phyloP scores from a whole-genome alignment of 2,797 vertebrate species.

The Microcaecilia unicolor region DNA sequence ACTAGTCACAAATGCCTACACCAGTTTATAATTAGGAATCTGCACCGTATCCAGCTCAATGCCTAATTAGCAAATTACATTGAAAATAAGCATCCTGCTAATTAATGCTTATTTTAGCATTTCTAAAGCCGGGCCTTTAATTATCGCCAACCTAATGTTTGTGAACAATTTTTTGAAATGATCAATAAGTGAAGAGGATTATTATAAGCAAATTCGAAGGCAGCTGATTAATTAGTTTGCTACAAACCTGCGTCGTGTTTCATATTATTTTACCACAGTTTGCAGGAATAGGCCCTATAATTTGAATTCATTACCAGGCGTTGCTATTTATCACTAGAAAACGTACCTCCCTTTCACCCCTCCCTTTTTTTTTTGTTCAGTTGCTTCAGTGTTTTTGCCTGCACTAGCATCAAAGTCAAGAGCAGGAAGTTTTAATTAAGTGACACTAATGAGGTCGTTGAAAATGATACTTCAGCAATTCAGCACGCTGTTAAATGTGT shows the following conservation, averaged over 20 bases:
- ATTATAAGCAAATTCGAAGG: constrained; percentile 65
- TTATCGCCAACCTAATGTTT: constrained; percentile 84
- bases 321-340: constrained; percentile 68
- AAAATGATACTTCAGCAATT: constrained; percentile 79
- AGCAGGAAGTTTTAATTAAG: constrained; percentile 87
- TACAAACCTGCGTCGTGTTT: constrained; percentile 70
- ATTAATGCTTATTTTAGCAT: constrained; percentile 97
- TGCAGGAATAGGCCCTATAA: constrained; percentile 71
- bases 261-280: constrained; percentile 71
- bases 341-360: constrained; percentile 24
- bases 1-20: constrained; percentile 84
- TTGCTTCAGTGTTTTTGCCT: constrained; percentile 69
- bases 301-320: constrained; percentile 71
- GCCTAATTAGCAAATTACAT: constrained; percentile 97
- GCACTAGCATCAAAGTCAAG: constrained; percentile 82
- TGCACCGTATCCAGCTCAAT: constrained; percentile 80
- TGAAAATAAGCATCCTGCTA: constrained; percentile 93
- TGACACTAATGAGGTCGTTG: constrained; percentile 88
- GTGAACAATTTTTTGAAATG: constrained; percentile 61
- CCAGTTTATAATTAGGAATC: constrained; percentile 86
- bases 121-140: constrained; percentile 92
- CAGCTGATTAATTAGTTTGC: constrained; percentile 73
- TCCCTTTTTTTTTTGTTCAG: constrained; percentile 55
- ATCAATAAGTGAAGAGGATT: constrained; percentile 75
- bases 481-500: constrained; percentile 79